These are phyloP conservation scores for Dasyprocta punctata DNA, from an alignment of 2,113 vertebrate species.

Conservation along the genomic window DNA sequence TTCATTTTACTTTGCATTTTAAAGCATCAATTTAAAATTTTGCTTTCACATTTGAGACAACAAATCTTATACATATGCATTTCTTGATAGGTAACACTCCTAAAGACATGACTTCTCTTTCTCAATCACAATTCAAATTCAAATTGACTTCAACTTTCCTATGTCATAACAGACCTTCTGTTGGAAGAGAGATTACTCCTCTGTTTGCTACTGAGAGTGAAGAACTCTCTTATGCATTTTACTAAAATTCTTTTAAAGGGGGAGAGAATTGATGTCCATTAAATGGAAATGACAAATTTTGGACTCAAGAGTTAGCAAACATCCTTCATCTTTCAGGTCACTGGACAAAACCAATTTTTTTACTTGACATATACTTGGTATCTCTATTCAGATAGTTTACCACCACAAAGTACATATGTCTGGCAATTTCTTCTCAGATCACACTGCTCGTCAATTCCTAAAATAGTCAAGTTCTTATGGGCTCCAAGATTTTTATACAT, in stretches of 20 bases:
- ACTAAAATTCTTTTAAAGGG: background rate
- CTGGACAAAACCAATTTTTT: background rate
- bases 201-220: background rate
- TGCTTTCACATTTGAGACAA: background rate
- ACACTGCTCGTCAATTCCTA: background rate
- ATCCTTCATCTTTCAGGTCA: background rate
- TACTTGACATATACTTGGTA: background rate
- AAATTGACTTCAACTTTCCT: background rate
- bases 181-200: background rate
- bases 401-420: background rate
- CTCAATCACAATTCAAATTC: background rate
- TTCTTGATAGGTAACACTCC: background rate
- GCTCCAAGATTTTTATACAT: background rate
- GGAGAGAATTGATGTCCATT: background rate
- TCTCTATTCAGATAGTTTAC: background rate
- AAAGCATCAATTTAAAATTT: background rate
- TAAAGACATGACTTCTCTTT: background rate
- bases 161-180: background rate
- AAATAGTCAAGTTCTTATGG: background rate
- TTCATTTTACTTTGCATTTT: constrained; percentile 8
- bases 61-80: background rate
- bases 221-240: background rate
- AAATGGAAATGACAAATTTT: background rate
- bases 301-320: background rate
- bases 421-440: background rate